Evolutionary conservation across 2,797 vertebrate species (phyloP), one percentile per base, ranked within the genome.

Genomic region (Ispidina picta): DNA sequence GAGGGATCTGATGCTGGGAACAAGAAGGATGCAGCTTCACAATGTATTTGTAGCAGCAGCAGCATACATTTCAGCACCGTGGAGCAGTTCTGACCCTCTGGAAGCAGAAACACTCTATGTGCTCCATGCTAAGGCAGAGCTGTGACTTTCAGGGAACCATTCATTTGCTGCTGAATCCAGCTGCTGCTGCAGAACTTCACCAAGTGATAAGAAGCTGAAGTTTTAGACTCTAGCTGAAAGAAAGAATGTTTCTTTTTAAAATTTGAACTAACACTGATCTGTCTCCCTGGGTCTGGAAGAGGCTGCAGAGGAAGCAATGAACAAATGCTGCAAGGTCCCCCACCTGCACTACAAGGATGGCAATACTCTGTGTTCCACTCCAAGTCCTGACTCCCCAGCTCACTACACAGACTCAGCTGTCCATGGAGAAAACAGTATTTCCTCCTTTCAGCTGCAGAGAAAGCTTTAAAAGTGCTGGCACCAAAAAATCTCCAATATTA

Each of bases 391-490:
- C 29, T 68, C 29, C 43, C 28, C 23, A 54, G 12, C 63, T 19
- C 35, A 68, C 64, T 44, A 77, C 29, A 74, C 26, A 43, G 64
- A 19, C 21, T 79, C 49, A 59, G 21, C 25, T 62, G 25, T n/a
- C 29, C 52, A 1, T 0, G 1, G 21, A 91, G 22, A 73, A 84
- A 82, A 73, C 14, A 0, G 22, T n/a, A 10, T 0, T 66, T 64
- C 60, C 73, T 52, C 31, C n/a, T 44, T 84, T 75, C 23, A 9
- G 33, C 82, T 85, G 88, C 41, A 55, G n/a, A 62, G 51, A 55
- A 83, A 89, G 15, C 23, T 78, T 91, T 76, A n/a, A 80, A 90
- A 74, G 17, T 11, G 12, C 48, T 72, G 44, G 25, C 35, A 64
- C 29, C 25, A 49, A 20, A 75, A 86, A 77, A 75, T 8, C 23